Conservation (phyloP, 2,797 vertebrate genomes). For the Poecilia velifera region DNA sequence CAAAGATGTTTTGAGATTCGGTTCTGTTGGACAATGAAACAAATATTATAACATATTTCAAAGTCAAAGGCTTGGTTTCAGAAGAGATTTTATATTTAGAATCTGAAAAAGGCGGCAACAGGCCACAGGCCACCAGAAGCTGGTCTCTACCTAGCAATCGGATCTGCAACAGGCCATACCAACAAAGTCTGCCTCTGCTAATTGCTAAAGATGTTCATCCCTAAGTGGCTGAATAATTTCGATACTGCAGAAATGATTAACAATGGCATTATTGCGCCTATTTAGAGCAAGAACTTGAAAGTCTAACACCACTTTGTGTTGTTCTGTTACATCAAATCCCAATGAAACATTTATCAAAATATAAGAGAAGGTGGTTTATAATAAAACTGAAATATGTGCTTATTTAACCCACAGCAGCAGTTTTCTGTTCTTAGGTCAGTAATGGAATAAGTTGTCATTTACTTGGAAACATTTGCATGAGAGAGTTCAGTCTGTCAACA, state of each 20-base stretch:
- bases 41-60: not conserved
- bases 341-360: not conserved
- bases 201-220: not conserved
- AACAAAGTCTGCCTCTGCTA: not conserved
- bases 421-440: not conserved
- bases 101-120: not conserved
- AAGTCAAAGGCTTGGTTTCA: not conserved
- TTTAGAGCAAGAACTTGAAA: not conserved
- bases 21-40: not conserved
- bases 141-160: not conserved
- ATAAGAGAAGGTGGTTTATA: not conserved
- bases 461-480: not conserved
- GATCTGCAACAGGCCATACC: not conserved
- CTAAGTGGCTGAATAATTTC: not conserved
- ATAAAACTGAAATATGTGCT: not conserved
- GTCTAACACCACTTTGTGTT: not conserved
- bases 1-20: not conserved
- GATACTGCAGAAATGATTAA: not conserved
- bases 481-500: slow-evolving; percentile 3
- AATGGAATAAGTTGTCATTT: not conserved
- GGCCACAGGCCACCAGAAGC: not conserved
- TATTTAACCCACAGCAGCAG: not conserved
- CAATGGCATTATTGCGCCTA: not conserved
- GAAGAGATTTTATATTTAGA: not conserved
- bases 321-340: not conserved